Percentiles rank a stretch among this genome's conserved stretches.
Conservation (phyloP, 2,888 invertebrate genomes). For the Phyllotreta striolata region DNA sequence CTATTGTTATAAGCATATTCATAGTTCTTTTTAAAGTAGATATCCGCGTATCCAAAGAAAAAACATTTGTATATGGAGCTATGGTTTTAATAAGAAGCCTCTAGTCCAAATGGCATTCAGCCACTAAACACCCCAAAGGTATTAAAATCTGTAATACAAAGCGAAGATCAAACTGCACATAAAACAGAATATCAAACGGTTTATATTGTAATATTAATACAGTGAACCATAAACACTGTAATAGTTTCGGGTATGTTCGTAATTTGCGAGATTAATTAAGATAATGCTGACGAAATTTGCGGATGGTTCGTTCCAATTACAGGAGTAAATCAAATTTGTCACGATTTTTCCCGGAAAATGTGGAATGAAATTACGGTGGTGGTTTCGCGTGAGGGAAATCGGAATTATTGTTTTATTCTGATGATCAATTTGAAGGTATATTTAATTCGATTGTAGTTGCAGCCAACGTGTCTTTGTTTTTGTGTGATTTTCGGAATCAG, state of each 20-base stretch:
- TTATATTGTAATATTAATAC: conserved; percentile 54
- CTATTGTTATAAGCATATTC: too few species aligned
- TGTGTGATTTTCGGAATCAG: conserved; percentile 6
- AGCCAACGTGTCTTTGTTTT: background rate
- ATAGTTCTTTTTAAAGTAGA: too few species aligned
- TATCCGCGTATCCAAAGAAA: too few species aligned
- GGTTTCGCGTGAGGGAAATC: too few species aligned
- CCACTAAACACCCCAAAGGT: conserved; percentile 44
- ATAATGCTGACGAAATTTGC: conserved; percentile 52
- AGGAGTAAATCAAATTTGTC: conserved; percentile 30
- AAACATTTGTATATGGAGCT: background rate
- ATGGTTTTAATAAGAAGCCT: background rate
- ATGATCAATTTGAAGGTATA: too few species aligned
- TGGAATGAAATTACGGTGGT: too few species aligned
- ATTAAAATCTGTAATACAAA: conserved; percentile 51
- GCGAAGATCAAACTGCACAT: conserved; percentile 47
- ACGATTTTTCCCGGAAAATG: conserved; percentile 36
- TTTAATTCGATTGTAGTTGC: too few species aligned
- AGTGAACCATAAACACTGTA: conserved; percentile 53
- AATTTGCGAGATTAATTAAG: conserved; percentile 58
- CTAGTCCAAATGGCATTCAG: conserved; percentile 21
- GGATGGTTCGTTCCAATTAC: conserved; percentile 39
- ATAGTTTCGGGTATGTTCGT: conserved; percentile 49
- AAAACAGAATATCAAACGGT: conserved; percentile 55
- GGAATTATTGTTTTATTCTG: background rate